Base-by-base conservation (phyloP, 2,797 vertebrate genomes). In the Myiothlypis coronata region DNA sequence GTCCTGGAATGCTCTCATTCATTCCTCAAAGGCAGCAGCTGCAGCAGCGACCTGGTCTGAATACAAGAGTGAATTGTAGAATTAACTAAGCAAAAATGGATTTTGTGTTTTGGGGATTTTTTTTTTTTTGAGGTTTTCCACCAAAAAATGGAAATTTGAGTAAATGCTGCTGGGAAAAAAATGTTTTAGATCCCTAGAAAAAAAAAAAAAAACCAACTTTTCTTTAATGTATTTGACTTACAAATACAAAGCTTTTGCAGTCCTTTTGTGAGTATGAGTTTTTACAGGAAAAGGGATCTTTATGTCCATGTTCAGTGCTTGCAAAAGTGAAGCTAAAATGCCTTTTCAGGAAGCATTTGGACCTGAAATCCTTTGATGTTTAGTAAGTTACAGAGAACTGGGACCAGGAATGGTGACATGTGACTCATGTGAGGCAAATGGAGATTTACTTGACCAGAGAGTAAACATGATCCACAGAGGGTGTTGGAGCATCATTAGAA, bases 1-100 rank as follows among this genome's bases (percentile, higher is more conserved):
- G 24, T 50, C 24, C n/a, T 21, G 3, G 30, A 46, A 61, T 1
- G 2, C 14, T 79, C 8, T 4, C 10, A 0, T 17, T 19, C 3
- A 1, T 46, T 85, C 44, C 57, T 74, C 37, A 19, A 47, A 70
- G 17, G 49, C 5, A 24, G 20, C 28, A 63, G 8, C 74, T 49
- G 6, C 18, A n/a, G 37, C 20, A 72, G 67, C 4, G 4, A 21
- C 34, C 47, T 49, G 59, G 15, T 49, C 23, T 28, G 46, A 56
- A 35, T 19, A 8, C 24, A 32, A 12, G 41, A 55, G 24, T 8
- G 43, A 81, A 59, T 5, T 68, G 35, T 26, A n/a, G 46, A 68
- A 49, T 41, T 60, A 37, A 30, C 12, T 27, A 59, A 89, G 28
- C 9, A 64, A 43, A 65, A 74, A 56, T 8, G 1, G 17, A 6